These are phyloP conservation scores for Phrynocephalus vlangalii DNA, from an alignment of 2,797 vertebrate genomes.

Conservation along the genomic window DNA sequence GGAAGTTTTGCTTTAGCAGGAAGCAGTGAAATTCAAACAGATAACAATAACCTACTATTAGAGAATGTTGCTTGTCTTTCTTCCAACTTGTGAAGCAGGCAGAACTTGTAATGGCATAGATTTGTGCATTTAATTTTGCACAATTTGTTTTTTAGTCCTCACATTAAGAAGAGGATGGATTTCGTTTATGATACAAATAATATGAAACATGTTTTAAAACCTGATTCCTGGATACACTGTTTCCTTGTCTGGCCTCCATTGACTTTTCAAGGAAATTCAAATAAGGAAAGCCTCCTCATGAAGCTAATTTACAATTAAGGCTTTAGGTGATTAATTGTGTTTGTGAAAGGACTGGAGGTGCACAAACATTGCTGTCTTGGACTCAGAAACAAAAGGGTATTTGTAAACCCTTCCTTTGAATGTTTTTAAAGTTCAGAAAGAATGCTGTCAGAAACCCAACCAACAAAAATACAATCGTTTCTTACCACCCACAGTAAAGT, in stretches of 20 bases:
- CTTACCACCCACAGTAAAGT: not conserved
- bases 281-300: not conserved
- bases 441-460: not conserved
- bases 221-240: not conserved
- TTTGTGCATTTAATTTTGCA: slow-evolving; percentile 1
- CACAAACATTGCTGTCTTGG: not conserved
- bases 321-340: not conserved
- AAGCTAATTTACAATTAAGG: not conserved
- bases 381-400: not conserved
- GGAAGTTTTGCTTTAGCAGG: not conserved
- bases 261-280: not conserved
- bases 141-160: not conserved
- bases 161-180: not conserved
- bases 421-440: not conserved
- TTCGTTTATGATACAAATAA: not conserved
- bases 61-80: not conserved
- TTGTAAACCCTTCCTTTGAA: not conserved
- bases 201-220: not conserved
- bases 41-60: not conserved
- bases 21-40: not conserved
- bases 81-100: not conserved
- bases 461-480: not conserved
- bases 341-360: not conserved
- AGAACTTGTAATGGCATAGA: not conserved
- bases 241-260: not conserved